phyloP scores from a whole-genome alignment of 2,888 invertebrate genomes.

The Sesia bembeciformis region DNA sequence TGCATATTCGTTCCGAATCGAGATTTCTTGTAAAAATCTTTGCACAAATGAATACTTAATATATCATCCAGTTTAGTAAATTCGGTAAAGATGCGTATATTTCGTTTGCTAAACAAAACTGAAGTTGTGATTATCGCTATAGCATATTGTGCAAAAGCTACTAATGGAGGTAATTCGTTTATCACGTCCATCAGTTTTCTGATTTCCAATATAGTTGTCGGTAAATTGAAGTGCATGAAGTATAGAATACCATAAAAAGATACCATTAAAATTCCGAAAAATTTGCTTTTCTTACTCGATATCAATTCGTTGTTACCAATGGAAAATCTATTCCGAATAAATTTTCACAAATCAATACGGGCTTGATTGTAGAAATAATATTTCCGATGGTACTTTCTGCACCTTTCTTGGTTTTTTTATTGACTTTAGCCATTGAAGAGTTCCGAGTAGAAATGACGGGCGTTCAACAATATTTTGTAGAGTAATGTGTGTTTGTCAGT shows the following conservation, averaged over 20 bases:
- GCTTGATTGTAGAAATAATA: background rate
- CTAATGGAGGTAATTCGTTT: background rate
- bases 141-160: background rate
- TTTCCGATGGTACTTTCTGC: background rate
- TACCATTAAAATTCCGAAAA: slow-evolving; percentile 2
- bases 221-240: too few relatives aligned
- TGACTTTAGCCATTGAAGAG: too few relatives aligned
- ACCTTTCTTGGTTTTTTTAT: background rate
- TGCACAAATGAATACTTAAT: background rate
- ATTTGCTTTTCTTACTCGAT: slow-evolving; percentile 1
- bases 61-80: background rate
- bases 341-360: slow-evolving; percentile 1
- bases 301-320: background rate
- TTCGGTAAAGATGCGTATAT: slow-evolving; percentile 1
- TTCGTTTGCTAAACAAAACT: background rate
- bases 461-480: too few relatives aligned
- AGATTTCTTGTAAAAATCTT: background rate
- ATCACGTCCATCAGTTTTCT: background rate
- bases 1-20: background rate
- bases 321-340: slow-evolving; percentile 7
- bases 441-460: too few relatives aligned
- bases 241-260: background rate
- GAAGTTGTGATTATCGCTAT: background rate
- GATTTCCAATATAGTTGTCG: background rate
- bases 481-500: too few relatives aligned